phyloP scores from a whole-genome alignment of 2,888 invertebrate species.

The Ectobius pallidus region DNA sequence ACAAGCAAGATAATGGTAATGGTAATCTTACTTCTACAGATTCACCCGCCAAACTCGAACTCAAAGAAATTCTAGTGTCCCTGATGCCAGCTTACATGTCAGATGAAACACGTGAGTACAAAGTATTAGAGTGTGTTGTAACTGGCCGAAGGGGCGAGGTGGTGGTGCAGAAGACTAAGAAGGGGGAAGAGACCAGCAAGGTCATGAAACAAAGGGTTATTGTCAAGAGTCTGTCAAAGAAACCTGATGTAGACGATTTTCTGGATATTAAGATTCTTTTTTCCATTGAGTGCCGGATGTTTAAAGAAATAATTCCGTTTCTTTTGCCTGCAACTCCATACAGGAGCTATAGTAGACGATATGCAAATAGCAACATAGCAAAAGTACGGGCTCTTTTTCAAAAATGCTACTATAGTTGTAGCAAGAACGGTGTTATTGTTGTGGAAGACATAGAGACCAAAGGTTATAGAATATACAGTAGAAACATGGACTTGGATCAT shows the following conservation, averaged over 20 bases:
- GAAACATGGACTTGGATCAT: conserved; percentile 47
- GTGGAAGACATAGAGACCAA: conserved; percentile 24
- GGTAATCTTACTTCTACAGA: too few relatives aligned
- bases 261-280: neutral
- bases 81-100: too few relatives aligned
- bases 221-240: neutral
- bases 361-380: neutral
- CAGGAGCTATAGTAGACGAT: neutral
- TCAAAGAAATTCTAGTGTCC: too few relatives aligned
- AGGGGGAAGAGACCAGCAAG: too few relatives aligned
- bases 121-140: too few relatives aligned
- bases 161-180: too few relatives aligned
- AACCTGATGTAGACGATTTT: neutral
- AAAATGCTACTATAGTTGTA: conserved; percentile 14
- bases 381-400: conserved; percentile 9
- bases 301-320: neutral
- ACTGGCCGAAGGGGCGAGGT: too few relatives aligned
- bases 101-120: too few relatives aligned
- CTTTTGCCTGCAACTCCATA: neutral
- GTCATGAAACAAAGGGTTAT: neutral
- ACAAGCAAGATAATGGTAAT: too few relatives aligned
- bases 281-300: neutral
- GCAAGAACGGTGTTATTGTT: conserved; percentile 20
- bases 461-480: conserved; percentile 1
- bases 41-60: too few relatives aligned